phyloP scores from a whole-genome alignment of 2,797 vertebrate genomes.

The Naso thynnoides region DNA sequence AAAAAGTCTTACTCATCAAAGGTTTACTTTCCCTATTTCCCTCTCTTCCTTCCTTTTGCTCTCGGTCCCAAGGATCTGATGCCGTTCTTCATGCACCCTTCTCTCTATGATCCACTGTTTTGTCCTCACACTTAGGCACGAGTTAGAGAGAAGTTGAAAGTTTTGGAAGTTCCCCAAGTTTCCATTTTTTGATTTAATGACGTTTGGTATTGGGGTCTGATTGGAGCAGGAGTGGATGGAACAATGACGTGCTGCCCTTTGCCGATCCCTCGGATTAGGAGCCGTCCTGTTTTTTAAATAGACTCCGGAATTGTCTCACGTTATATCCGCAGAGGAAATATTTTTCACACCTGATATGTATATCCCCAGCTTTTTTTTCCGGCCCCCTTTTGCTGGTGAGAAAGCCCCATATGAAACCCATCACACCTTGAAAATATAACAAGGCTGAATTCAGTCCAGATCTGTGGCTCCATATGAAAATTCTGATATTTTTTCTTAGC shows the following conservation, averaged over 20 bases:
- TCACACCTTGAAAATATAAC: conserved; percentile 47
- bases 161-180: conserved; percentile 77
- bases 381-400: conserved; percentile 23
- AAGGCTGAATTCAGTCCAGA: conserved; percentile 55
- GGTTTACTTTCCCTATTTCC: conserved; percentile 73
- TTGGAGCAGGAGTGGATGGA: conserved; percentile 64
- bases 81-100: conserved; percentile 52
- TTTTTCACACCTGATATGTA: conserved; percentile 68
- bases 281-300: conserved; percentile 55
- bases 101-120: conserved; percentile 75
- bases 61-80: conserved; percentile 66
- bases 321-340: conserved; percentile 63
- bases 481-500: conserved; percentile 37
- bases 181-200: conserved; percentile 76
- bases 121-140: conserved; percentile 69
- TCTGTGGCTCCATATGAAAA: conserved; percentile 37
- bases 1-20: conserved; percentile 85
- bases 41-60: conserved; percentile 58
- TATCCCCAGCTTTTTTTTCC: conserved; percentile 31
- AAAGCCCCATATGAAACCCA: conserved; percentile 48
- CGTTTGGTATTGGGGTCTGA: conserved; percentile 69
- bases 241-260: conserved; percentile 46
- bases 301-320: conserved; percentile 51
- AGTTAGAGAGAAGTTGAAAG: conserved; percentile 47
- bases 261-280: conserved; percentile 58